phyloP scores from a whole-genome alignment of 2,113 vertebrate species.

The Lonchura striata region DNA sequence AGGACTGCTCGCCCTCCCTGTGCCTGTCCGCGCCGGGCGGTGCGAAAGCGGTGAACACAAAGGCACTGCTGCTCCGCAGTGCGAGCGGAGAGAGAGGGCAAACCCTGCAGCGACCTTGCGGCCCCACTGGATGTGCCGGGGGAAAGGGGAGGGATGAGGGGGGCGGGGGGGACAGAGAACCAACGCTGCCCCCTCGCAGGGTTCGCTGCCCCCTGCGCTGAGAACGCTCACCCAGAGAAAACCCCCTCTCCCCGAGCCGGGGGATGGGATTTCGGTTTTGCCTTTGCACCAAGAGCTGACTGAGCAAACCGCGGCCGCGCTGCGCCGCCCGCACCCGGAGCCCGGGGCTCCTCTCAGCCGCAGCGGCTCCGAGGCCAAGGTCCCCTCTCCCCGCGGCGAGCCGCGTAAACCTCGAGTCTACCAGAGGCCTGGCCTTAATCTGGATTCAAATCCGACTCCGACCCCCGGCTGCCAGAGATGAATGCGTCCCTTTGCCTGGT shows the following conservation, averaged over 20 bases:
- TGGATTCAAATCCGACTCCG: slow-evolving; percentile 4
- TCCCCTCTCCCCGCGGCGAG: neutral
- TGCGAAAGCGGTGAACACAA: neutral
- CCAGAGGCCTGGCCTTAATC: neutral
- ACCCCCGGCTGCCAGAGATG: neutral
- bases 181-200: neutral
- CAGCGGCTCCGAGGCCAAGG: neutral
- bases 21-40: neutral
- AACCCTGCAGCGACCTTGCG: neutral
- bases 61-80: neutral
- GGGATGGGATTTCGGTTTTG: neutral
- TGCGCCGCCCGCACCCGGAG: neutral
- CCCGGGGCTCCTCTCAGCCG: neutral
- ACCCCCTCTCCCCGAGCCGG: neutral
- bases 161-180: neutral
- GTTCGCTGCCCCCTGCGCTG: neutral
- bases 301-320: neutral
- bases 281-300: neutral
- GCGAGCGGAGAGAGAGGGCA: neutral
- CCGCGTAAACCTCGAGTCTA: neutral
- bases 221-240: neutral
- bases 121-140: neutral
- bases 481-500: slow-evolving; percentile 23
- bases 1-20: neutral
- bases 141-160: neutral